phyloP scores from a whole-genome alignment of 1,140 invertebrate species.

The Thaumetopoea pityocampa region DNA sequence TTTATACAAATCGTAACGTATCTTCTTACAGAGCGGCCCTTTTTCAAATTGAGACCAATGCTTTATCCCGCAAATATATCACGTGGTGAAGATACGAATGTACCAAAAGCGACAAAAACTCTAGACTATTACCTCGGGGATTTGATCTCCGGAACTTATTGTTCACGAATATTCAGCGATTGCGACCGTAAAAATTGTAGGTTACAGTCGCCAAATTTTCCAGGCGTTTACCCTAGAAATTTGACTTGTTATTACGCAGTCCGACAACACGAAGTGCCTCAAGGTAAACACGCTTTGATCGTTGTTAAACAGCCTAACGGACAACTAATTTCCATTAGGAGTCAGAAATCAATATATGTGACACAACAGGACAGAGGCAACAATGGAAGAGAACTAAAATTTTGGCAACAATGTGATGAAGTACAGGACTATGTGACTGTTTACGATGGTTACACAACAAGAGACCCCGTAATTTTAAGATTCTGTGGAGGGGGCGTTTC shows the following conservation, averaged over 20 bases:
- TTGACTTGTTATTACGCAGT: slow-evolving; percentile 93
- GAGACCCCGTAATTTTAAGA: slow-evolving; percentile 90
- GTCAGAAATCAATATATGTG: slow-evolving; percentile 78
- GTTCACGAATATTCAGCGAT: slow-evolving; percentile 91
- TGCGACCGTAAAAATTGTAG: slow-evolving; percentile 91
- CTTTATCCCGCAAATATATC: slow-evolving; percentile 66
- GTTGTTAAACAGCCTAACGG: slow-evolving; percentile 88
- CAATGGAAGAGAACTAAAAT: slow-evolving; percentile 67
- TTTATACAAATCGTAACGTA: too few relatives aligned
- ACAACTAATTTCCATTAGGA: slow-evolving; percentile 87
- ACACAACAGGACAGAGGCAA: slow-evolving; percentile 65
- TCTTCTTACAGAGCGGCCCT: slow-evolving; percentile 61
- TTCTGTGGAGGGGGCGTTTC: slow-evolving; percentile 92
- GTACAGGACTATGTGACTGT: slow-evolving; percentile 92
- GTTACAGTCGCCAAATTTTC: slow-evolving; percentile 93
- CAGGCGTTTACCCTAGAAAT: slow-evolving; percentile 92
- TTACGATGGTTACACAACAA: slow-evolving; percentile 92
- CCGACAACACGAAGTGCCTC: slow-evolving; percentile 86
- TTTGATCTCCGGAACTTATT: slow-evolving; percentile 91
- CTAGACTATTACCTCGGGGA: slow-evolving; percentile 85
- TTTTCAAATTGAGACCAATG: slow-evolving; percentile 65
- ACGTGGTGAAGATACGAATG: slow-evolving; percentile 58
- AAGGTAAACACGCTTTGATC: slow-evolving; percentile 89
- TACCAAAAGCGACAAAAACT: slow-evolving; percentile 51
- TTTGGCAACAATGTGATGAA: slow-evolving; percentile 91